Conservation (phyloP, 2,113 vertebrate genomes). For the Sporophila hypoxantha region DNA sequence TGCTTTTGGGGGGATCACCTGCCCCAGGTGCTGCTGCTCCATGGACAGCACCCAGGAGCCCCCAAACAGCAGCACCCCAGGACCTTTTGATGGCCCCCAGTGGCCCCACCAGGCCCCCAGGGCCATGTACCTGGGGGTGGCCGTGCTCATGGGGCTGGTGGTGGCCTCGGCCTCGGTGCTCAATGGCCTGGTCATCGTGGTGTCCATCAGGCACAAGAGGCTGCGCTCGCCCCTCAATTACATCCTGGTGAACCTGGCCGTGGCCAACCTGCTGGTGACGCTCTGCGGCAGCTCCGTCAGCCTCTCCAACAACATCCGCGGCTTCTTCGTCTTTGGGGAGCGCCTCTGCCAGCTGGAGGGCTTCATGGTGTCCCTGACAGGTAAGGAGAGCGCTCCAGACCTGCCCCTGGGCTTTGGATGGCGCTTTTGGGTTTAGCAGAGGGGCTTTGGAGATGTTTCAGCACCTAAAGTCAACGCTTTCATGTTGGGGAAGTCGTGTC, state of each 20-base stretch:
- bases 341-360: conserved; percentile 55
- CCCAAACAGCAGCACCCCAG: neutral
- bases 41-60: neutral
- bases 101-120: conserved; percentile 51
- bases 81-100: conserved; percentile 59
- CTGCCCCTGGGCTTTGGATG: accelerated
- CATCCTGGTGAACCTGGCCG: conserved; percentile 61
- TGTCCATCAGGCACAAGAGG: conserved; percentile 42
- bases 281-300: conserved; percentile 61
- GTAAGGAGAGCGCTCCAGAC: neutral
- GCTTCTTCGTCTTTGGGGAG: conserved; percentile 35
- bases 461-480: accelerated
- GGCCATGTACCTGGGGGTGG: conserved; percentile 7
- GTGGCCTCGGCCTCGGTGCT: neutral
- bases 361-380: conserved; percentile 67
- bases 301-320: conserved; percentile 56
- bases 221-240: conserved; percentile 55
- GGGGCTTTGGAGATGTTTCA: neutral
- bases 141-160: conserved; percentile 43
- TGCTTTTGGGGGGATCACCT: neutral
- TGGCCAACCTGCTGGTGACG: conserved; percentile 60
- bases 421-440: neutral
- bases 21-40: neutral
- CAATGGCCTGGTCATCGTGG: conserved; percentile 44
- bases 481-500: accelerated